These are phyloP conservation scores for Grammomys surdaster DNA, from an alignment of 2,113 vertebrate genomes.

Conservation along the genomic window DNA sequence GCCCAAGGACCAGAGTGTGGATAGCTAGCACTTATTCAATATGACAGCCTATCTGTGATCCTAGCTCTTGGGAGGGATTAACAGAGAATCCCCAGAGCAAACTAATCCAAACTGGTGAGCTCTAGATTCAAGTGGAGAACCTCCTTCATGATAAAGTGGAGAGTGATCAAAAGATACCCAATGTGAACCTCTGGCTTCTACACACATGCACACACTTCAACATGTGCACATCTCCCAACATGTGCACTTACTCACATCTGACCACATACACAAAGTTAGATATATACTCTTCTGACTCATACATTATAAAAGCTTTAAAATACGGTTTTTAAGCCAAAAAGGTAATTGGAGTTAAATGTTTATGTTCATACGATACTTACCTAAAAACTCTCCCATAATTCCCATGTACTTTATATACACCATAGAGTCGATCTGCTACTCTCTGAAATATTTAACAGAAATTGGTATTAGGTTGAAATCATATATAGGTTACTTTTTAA, in stretches of 20 bases:
- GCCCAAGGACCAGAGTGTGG: too few relatives aligned
- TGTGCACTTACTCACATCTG: neutral
- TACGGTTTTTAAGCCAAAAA: constrained; percentile 6
- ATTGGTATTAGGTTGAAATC: constrained; percentile 57
- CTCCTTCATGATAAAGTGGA: neutral
- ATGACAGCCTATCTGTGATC: too few relatives aligned
- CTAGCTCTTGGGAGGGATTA: neutral
- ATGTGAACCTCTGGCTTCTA: neutral
- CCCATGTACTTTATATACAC: constrained; percentile 98
- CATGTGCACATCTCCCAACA: neutral
- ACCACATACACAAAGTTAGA: neutral
- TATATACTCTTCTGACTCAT: neutral
- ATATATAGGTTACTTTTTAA: neutral
- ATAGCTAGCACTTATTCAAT: neutral
- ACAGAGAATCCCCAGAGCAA: neutral
- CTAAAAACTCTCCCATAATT: constrained; percentile 99
- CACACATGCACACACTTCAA: neutral
- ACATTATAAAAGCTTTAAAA: constrained; percentile 1
- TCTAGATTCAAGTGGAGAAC: neutral
- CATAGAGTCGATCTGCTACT: constrained; percentile 96
- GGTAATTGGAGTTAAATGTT: constrained; percentile 11
- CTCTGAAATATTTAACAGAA: constrained; percentile 88
- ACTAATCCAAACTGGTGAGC: neutral
- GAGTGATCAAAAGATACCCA: neutral
- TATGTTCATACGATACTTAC: constrained; percentile 84